Evolutionary conservation across 1,140 invertebrate genomes (phyloP).

Genomic region (Platorchestia sp.): DNA sequence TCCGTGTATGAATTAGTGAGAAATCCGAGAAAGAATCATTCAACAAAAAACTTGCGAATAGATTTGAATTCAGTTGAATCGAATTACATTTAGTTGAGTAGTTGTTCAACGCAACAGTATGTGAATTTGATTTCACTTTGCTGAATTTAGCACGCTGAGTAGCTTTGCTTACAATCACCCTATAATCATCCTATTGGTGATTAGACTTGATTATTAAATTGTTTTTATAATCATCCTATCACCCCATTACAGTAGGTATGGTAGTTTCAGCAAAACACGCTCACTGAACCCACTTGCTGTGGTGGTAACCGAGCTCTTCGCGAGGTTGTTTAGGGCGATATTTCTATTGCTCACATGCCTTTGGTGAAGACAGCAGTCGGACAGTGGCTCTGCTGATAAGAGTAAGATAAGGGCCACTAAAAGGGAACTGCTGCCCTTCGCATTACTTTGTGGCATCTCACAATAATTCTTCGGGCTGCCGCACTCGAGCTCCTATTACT

Average conservation of each 20-base stretch:
- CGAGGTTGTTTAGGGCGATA: neutral
- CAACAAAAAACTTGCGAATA: too few species aligned
- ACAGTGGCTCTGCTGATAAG: slow-evolving; percentile 13
- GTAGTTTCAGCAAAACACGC: neutral
- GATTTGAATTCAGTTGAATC: too few species aligned
- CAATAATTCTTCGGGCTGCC: neutral
- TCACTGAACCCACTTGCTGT: neutral
- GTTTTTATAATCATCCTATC: too few species aligned
- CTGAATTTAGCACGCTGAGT: too few species aligned
- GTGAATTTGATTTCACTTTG: too few species aligned
- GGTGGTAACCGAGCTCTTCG: neutral
- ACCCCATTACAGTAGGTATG: neutral
- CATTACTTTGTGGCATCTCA: slow-evolving; percentile 9
- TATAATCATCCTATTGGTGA: too few species aligned
- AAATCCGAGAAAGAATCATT: too few species aligned
- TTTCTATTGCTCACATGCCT: slow-evolving; percentile 3
- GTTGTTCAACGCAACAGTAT: too few species aligned
- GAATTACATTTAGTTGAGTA: too few species aligned
- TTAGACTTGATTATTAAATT: too few species aligned
- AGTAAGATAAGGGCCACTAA: slow-evolving; percentile 6
- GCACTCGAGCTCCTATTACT: neutral
- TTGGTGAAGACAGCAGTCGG: neutral
- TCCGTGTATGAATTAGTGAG: too few species aligned
- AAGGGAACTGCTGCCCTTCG: slow-evolving; percentile 21
- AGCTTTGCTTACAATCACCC: too few species aligned